Percentiles rank a stretch among this genome's conserved stretches.
Conservation (phyloP, 2,888 invertebrate species). For the Eueremaeus valkanovi region DNA sequence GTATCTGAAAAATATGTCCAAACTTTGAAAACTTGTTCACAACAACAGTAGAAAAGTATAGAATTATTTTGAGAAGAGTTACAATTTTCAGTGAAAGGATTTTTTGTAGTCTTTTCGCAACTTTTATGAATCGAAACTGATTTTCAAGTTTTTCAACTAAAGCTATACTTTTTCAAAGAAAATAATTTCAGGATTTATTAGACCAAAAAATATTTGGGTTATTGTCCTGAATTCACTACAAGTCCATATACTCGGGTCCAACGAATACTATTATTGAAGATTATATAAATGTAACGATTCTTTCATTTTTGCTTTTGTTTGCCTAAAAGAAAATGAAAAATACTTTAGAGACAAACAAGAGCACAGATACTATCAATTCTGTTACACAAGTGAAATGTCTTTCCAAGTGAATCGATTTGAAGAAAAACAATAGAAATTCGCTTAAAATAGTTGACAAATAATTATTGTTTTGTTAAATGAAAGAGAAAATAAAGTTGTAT, state of each 20-base stretch:
- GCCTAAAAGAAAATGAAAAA: background rate
- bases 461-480: constrained; percentile 1
- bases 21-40: too few species aligned
- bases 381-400: background rate
- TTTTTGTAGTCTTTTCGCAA: background rate
- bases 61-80: background rate
- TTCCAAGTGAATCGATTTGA: too few species aligned
- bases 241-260: background rate
- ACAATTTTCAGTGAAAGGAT: background rate
- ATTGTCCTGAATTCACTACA: constrained; percentile 28
- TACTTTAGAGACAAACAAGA: background rate
- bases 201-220: constrained; percentile 25
- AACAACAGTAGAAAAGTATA: too few species aligned
- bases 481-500: background rate
- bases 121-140: background rate
- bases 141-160: background rate
- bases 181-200: constrained; percentile 20
- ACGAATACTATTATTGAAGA: background rate
- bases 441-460: background rate
- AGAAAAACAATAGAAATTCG: too few species aligned
- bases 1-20: too few species aligned
- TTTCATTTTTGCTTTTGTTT: background rate
- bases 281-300: background rate
- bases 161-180: background rate
- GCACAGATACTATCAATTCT: background rate